Conservation (phyloP, 1,140 invertebrate species). For the Anadara kagoshimensis region DNA sequence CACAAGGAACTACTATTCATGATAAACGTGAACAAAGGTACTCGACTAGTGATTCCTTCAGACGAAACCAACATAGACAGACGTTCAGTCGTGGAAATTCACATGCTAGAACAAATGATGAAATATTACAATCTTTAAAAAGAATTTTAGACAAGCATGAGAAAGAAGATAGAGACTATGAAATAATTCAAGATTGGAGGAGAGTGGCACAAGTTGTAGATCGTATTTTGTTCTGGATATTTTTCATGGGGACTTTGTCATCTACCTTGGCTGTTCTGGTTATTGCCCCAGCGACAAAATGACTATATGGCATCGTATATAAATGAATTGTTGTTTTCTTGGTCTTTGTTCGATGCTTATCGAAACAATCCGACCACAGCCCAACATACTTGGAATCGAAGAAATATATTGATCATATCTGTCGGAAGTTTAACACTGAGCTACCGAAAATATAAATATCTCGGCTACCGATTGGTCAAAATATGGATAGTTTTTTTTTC, state of each 20-base stretch:
- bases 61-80: background rate
- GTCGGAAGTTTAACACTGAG: too few species aligned
- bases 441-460: too few species aligned
- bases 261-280: slow-evolving; percentile 76
- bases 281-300: slow-evolving; percentile 45
- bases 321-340: too few species aligned
- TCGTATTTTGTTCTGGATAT: slow-evolving; percentile 78
- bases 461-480: too few species aligned
- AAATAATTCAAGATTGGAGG: slow-evolving; percentile 76
- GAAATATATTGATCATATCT: too few species aligned
- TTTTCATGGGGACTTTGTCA: slow-evolving; percentile 75
- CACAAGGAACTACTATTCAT: slow-evolving; percentile 36
- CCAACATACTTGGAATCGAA: too few species aligned
- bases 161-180: slow-evolving; percentile 58
- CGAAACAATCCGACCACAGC: too few species aligned
- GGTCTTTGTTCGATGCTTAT: too few species aligned
- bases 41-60: slow-evolving; percentile 1
- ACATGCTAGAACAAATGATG: slow-evolving; percentile 52
- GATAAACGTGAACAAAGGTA: slow-evolving; percentile 25
- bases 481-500: too few species aligned
- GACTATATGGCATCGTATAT: too few species aligned
- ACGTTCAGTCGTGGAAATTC: slow-evolving; percentile 12
- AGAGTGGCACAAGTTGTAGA: slow-evolving; percentile 77
- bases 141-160: slow-evolving; percentile 62
- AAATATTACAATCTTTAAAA: slow-evolving; percentile 59